Evolutionary conservation across 2,888 invertebrate species (phyloP).

Genomic region (Melanchra persicariae): DNA sequence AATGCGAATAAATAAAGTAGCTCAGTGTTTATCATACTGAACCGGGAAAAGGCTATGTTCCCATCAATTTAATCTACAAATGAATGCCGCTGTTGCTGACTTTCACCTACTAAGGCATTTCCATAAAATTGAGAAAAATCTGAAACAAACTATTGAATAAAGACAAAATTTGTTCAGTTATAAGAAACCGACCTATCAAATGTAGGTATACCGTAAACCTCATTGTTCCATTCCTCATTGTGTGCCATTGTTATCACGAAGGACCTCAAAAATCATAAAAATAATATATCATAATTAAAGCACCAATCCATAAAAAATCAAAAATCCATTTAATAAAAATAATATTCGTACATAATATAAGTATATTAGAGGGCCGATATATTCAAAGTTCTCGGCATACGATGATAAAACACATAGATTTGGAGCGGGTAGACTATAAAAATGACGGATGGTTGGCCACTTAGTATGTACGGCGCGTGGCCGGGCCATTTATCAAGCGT

Average conservation of each 20-base stretch:
- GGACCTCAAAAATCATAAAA: not conserved
- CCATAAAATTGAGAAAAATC: too few relatives aligned
- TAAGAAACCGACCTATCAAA: not conserved
- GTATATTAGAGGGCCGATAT: slow-evolving; percentile 55
- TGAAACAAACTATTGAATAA: not conserved
- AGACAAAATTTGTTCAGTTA: not conserved
- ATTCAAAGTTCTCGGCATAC: slow-evolving; percentile 56
- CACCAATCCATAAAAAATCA: slow-evolving; percentile 14
- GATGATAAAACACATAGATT: slow-evolving; percentile 65
- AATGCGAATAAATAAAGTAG: not conserved
- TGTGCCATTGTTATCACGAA: not conserved
- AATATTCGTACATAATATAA: slow-evolving; percentile 43
- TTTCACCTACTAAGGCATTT: too few relatives aligned
- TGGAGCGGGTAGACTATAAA: slow-evolving; percentile 59
- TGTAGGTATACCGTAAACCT: too few relatives aligned
- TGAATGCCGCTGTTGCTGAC: too few relatives aligned
- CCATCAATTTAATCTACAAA: too few relatives aligned
- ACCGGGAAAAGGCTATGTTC: too few relatives aligned
- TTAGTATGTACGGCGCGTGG: slow-evolving; percentile 60
- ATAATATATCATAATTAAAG: not conserved
- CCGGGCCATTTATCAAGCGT: slow-evolving; percentile 64
- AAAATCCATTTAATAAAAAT: not conserved
- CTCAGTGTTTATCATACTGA: too few relatives aligned
- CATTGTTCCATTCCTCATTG: too few relatives aligned
- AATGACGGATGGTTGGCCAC: slow-evolving; percentile 59